Percentiles rank a stretch among this genome's conserved stretches.
Evolutionary conservation across 2,797 vertebrate species (phyloP).

Genomic region (Muscicapa comitata): DNA sequence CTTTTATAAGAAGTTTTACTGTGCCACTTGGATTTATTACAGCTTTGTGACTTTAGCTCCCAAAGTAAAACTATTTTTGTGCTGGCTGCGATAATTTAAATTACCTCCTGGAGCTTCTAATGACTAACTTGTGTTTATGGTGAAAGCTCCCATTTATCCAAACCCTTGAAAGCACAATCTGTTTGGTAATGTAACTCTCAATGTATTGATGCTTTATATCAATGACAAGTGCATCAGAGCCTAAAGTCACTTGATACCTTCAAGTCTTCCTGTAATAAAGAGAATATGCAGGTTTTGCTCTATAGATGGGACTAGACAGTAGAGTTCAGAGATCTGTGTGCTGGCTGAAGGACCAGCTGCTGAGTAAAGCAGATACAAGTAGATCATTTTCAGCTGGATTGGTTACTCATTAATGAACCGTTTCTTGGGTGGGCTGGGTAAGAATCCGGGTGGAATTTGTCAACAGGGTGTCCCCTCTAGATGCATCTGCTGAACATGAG

Average conservation of each 20-base stretch:
- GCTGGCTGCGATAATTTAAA: neutral
- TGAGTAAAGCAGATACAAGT: neutral
- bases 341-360: neutral
- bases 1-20: neutral
- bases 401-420: neutral
- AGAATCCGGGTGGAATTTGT: neutral
- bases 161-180: neutral
- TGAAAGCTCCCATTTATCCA: neutral
- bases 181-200: neutral
- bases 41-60: neutral
- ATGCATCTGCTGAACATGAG: neutral
- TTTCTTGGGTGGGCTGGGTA: neutral
- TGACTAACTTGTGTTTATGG: neutral
- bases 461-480: neutral
- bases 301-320: neutral
- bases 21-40: neutral
- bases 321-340: neutral
- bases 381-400: neutral
- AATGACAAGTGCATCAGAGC: neutral
- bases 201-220: neutral
- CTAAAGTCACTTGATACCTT: neutral
- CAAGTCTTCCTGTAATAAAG: neutral
- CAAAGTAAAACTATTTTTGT: constrained; percentile 4
- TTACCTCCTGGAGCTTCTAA: neutral
- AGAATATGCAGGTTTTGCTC: neutral